Conservation (phyloP, 2,113 vertebrate genomes). For the Colius striatus region DNA sequence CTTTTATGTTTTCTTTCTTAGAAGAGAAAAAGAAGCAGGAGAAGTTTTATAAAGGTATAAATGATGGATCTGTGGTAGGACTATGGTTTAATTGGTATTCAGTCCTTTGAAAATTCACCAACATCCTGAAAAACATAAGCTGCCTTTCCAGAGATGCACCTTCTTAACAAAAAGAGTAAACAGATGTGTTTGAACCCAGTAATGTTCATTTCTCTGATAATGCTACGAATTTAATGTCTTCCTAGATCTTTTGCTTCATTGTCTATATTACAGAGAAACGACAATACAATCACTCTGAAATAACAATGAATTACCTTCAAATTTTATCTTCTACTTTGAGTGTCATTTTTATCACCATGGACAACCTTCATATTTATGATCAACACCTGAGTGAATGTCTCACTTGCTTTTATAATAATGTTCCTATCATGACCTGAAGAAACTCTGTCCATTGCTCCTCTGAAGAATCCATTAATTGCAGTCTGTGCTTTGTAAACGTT, state of each 20-base stretch:
- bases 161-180: background rate
- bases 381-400: background rate
- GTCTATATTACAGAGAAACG: background rate
- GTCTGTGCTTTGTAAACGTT: background rate
- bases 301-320: background rate
- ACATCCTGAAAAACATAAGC: background rate
- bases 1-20: background rate
- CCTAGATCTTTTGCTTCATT: background rate
- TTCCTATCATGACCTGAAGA: background rate
- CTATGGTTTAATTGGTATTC: background rate
- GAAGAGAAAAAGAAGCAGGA: background rate
- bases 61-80: background rate
- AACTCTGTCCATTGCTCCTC: background rate
- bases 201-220: background rate
- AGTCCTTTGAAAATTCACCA: background rate
- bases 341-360: background rate
- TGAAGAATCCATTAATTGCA: background rate
- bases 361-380: background rate
- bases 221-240: background rate
- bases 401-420: background rate
- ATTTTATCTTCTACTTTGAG: background rate
- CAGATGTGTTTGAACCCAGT: background rate
- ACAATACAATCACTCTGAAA: background rate
- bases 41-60: background rate
- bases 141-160: background rate